Evolutionary conservation across 53 echinoderm and acorn worm species (phyloP).

Genomic region (Zoroaster sp.): DNA sequence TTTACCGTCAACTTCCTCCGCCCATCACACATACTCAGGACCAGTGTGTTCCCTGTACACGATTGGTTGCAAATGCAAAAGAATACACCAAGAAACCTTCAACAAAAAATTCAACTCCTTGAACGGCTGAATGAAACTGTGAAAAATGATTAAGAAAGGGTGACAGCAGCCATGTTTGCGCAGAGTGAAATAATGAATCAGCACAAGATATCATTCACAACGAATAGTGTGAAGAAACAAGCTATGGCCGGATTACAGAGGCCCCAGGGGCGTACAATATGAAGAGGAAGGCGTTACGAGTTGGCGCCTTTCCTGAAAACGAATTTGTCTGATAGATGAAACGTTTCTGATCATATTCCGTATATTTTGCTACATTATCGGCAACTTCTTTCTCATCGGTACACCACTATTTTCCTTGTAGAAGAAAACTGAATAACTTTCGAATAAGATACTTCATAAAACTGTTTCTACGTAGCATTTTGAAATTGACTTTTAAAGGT

Average conservation of each 20-base stretch:
- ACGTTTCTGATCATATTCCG: too few relatives aligned
- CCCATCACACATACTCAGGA: slow-evolving; percentile 41
- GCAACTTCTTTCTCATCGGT: too few relatives aligned
- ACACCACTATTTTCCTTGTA: too few relatives aligned
- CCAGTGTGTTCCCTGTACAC: slow-evolving; percentile 37
- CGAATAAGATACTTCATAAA: too few relatives aligned
- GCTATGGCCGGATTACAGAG: not conserved
- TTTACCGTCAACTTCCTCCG: slow-evolving; percentile 31
- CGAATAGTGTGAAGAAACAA: not conserved
- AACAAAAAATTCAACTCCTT: not conserved
- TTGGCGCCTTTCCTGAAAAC: not conserved
- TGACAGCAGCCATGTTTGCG: not conserved
- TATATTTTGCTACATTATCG: too few relatives aligned
- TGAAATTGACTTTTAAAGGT: too few relatives aligned
- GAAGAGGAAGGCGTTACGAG: not conserved
- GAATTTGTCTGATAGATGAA: too few relatives aligned
- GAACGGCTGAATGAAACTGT: not conserved
- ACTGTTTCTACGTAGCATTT: too few relatives aligned
- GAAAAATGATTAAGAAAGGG: not conserved
- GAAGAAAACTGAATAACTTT: too few relatives aligned
- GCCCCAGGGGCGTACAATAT: not conserved
- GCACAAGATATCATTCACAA: too few relatives aligned
- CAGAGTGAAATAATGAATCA: too few relatives aligned
- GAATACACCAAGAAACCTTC: slow-evolving; percentile 3
- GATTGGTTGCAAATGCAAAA: slow-evolving; percentile 33